phyloP scores from a whole-genome alignment of 2,113 vertebrate species.

The Daboia siamensis region DNA sequence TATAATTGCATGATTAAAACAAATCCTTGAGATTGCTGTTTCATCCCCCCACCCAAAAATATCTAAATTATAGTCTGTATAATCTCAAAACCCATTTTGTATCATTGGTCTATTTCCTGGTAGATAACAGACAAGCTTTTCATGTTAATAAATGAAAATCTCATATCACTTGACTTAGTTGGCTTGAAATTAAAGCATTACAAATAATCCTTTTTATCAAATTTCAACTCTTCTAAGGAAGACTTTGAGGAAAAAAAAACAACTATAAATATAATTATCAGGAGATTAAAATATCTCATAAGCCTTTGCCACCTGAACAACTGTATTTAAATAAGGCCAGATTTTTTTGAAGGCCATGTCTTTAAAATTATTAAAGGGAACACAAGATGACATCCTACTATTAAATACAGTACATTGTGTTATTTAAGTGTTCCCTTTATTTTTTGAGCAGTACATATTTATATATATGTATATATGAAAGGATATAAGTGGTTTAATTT shows the following conservation, averaged over 20 bases:
- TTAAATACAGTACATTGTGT: too few species aligned
- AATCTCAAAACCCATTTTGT: conserved; percentile 15
- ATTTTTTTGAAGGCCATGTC: not conserved
- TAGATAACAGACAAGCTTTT: conserved; percentile 2
- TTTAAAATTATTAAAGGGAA: not conserved
- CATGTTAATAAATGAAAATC: conserved; percentile 22
- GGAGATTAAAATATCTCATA: not conserved
- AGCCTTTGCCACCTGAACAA: not conserved
- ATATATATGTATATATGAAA: not conserved
- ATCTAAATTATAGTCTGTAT: conserved; percentile 4
- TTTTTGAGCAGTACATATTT: too few species aligned
- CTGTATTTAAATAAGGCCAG: not conserved
- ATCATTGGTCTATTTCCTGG: not conserved
- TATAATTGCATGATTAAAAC: conserved; percentile 15
- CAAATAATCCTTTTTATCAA: conserved; percentile 31
- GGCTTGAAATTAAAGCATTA: conserved; percentile 38
- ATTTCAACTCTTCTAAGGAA: not conserved
- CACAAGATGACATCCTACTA: too few species aligned
- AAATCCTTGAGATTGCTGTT: not conserved
- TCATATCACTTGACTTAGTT: conserved; percentile 44
- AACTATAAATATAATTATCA: not conserved
- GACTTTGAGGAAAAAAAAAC: not conserved
- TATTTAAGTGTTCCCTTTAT: too few species aligned
- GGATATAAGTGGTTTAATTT: not conserved
- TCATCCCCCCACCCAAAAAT: not conserved